phyloP scores from a whole-genome alignment of 2,113 vertebrate species.

The Connochaetes taurinus region DNA sequence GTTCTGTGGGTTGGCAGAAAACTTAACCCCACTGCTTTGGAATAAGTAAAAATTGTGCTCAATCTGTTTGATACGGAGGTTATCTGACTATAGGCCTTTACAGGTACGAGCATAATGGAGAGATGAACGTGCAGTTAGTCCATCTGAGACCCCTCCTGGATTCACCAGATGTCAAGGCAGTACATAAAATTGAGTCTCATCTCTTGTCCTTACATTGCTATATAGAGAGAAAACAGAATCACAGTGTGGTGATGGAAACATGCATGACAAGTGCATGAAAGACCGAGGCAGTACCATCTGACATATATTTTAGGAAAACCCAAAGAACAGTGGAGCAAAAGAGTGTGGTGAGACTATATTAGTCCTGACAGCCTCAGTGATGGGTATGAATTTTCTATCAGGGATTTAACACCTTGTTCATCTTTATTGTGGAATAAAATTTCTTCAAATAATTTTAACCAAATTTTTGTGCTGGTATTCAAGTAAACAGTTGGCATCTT shows the following conservation, averaged over 20 bases:
- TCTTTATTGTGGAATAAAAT: not conserved
- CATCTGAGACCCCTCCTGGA: not conserved
- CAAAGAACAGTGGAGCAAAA: not conserved
- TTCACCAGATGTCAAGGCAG: not conserved
- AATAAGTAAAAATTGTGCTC: not conserved
- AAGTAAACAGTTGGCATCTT: not conserved
- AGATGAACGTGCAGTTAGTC: not conserved
- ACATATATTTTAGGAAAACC: not conserved
- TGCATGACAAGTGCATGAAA: fast-evolving
- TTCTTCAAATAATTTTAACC: not conserved
- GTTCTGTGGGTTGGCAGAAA: not conserved
- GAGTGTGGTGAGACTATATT: not conserved
- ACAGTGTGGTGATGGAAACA: not conserved
- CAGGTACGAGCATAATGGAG: not conserved
- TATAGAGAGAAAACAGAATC: not conserved
- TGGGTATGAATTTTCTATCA: not conserved
- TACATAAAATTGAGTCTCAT: not conserved
- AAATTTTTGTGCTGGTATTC: not conserved
- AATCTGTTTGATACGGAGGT: not conserved
- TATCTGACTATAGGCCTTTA: not conserved
- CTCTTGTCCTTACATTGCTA: not conserved
- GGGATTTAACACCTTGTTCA: not conserved
- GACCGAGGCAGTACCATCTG: not conserved
- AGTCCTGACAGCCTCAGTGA: not conserved
- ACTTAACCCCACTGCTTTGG: not conserved